These are phyloP conservation scores for Apodemia duryi DNA, from an alignment of 2,888 invertebrate species.

Conservation along the genomic window DNA sequence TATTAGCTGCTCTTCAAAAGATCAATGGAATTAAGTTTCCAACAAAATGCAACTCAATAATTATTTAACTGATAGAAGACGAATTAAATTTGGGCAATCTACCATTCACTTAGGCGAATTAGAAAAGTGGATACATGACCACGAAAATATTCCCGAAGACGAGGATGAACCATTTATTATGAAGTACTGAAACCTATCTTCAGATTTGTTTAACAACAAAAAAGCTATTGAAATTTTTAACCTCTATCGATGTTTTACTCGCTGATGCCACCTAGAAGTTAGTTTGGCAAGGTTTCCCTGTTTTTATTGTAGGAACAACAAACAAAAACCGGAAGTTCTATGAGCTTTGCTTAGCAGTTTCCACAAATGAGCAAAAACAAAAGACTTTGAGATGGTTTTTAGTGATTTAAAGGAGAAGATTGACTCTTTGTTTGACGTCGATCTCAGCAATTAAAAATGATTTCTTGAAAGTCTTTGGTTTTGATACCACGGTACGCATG, in stretches of 20 bases:
- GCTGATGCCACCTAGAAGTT: constrained; percentile 29
- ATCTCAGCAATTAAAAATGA: constrained; percentile 29
- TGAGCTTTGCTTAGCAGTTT: constrained; percentile 14
- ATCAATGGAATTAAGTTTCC: constrained; percentile 12
- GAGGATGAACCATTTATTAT: constrained; percentile 3
- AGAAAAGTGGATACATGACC: constrained; percentile 5
- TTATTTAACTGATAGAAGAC: not conserved
- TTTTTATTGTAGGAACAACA: constrained; percentile 28
- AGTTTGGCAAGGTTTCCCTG: constrained; percentile 31
- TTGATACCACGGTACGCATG: constrained; percentile 20
- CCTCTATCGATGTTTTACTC: not conserved
- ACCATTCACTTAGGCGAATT: constrained; percentile 15
- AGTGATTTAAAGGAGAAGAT: constrained; percentile 15
- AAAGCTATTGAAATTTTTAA: constrained; percentile 8
- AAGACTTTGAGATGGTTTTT: constrained; percentile 10
- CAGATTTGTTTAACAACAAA: constrained; percentile 12
- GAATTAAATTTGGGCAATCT: constrained; percentile 4
- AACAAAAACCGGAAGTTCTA: constrained; percentile 24
- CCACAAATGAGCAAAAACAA: constrained; percentile 8
- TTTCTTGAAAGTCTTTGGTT: constrained; percentile 25
- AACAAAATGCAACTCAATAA: not conserved
- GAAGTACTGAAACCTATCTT: constrained; percentile 7
- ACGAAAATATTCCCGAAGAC: constrained; percentile 11
- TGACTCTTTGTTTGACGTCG: constrained; percentile 21
- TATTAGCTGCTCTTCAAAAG: constrained; percentile 1